Percentiles rank a stretch among this genome's conserved stretches.
phyloP scores from a whole-genome alignment of 2,113 vertebrate genomes.

The Sturnus vulgaris region DNA sequence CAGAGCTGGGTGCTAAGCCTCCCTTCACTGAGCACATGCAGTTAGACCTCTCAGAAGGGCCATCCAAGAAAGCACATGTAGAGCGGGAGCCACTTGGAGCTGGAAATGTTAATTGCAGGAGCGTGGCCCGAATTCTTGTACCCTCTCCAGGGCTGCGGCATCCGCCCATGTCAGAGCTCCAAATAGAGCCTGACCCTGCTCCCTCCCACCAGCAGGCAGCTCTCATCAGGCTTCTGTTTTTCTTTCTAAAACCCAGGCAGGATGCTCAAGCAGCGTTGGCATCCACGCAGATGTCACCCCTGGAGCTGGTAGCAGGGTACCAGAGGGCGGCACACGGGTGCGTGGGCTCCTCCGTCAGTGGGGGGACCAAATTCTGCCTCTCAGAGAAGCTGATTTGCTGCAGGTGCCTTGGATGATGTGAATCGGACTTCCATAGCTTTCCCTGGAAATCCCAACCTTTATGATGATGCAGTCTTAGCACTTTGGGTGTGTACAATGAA shows the following conservation, averaged over 20 bases:
- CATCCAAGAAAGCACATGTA: conserved; percentile 38
- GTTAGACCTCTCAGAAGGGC: conserved; percentile 40
- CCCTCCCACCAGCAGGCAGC: neutral
- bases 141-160: neutral
- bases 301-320: neutral
- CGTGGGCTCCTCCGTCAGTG: neutral
- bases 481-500: neutral
- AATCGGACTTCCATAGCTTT: neutral
- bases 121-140: conserved; percentile 30
- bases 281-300: neutral
- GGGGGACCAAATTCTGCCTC: neutral
- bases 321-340: neutral
- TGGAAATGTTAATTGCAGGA: conserved; percentile 60
- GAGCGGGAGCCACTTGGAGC: neutral
- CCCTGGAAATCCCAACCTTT: neutral
- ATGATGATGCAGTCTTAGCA: neutral
- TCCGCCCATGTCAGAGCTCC: neutral
- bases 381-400: neutral
- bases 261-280: neutral
- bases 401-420: neutral
- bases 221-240: neutral
- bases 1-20: conserved; percentile 26
- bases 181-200: conserved; percentile 25
- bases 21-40: neutral
- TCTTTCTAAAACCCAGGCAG: conserved; percentile 10